Conservation (phyloP, 2,888 invertebrate species). For the Caenorhabditis japonica region DNA sequence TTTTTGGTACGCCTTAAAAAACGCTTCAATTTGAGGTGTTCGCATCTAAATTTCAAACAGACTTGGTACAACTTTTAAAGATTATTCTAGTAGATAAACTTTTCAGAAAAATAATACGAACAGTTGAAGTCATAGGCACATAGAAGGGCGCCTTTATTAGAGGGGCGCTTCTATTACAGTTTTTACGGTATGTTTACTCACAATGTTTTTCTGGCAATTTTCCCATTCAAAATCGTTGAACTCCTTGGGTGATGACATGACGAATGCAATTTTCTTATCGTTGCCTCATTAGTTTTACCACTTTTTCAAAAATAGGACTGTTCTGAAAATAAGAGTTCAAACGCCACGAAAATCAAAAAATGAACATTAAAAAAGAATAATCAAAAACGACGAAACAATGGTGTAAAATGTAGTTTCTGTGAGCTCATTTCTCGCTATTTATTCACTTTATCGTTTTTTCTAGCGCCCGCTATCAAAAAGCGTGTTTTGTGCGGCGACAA, state of each 20-base stretch:
- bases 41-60: too few relatives aligned
- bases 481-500: slow-evolving; percentile 42
- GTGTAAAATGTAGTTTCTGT: slow-evolving; percentile 18
- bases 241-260: slow-evolving; percentile 30
- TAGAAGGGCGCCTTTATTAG: too few relatives aligned
- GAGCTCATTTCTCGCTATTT: slow-evolving; percentile 30
- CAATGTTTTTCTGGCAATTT: slow-evolving; percentile 14
- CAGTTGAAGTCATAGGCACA: neutral
- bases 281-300: neutral
- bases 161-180: too few relatives aligned
- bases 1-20: too few relatives aligned
- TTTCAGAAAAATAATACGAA: neutral
- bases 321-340: slow-evolving; percentile 7
- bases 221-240: slow-evolving; percentile 14
- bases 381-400: too few relatives aligned
- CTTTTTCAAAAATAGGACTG: neutral
- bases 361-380: neutral
- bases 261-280: too few relatives aligned
- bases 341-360: neutral
- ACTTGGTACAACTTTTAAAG: too few relatives aligned
- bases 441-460: slow-evolving; percentile 44
- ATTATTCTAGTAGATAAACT: too few relatives aligned
- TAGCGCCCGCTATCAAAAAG: slow-evolving; percentile 36
- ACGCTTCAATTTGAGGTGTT: too few relatives aligned
- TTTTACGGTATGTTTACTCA: too few relatives aligned